A percentile compares a stretch with the other conserved stretches of the same genome.
Evolutionary conservation across 2,888 invertebrate genomes (phyloP).

Genomic region (Heterodera filipjevi): DNA sequence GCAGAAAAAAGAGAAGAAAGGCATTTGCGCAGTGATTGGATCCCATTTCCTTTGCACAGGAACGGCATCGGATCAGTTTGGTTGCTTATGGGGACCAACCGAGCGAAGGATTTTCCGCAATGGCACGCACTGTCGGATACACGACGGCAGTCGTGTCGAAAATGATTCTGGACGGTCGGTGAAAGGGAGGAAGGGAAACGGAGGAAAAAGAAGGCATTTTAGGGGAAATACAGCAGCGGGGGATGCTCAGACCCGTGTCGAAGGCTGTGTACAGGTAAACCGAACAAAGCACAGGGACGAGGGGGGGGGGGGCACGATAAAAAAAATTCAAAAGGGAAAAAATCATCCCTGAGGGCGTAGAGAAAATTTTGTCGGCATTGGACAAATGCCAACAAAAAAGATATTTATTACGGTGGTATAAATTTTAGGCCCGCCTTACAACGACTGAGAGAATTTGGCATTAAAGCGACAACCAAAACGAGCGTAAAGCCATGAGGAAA

Average conservation of each 20-base stretch:
- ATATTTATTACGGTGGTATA: no score
- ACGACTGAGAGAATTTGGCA: slow-evolving; percentile 73
- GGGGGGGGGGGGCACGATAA: neutral
- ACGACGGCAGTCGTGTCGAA: slow-evolving; percentile 93
- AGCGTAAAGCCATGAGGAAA: slow-evolving; percentile 11
- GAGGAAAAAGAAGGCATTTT: slow-evolving; percentile 44
- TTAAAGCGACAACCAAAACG: slow-evolving; percentile 52
- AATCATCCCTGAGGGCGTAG: no score
- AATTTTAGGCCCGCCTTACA: slow-evolving; percentile 77
- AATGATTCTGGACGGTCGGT: slow-evolving; percentile 89
- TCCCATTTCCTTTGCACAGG: slow-evolving; percentile 74
- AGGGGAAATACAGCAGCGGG: slow-evolving; percentile 95
- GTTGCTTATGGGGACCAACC: slow-evolving; percentile 80
- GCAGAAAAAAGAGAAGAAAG: slow-evolving; percentile 69
- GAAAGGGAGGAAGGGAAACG: neutral
- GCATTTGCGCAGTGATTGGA: slow-evolving; percentile 73
- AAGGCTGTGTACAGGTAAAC: slow-evolving; percentile 79
- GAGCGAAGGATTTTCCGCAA: slow-evolving; percentile 81
- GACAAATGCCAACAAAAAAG: neutral
- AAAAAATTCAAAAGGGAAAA: no score
- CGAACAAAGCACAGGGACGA: no score
- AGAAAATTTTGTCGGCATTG: no score
- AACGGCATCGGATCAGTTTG: slow-evolving; percentile 78
- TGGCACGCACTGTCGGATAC: slow-evolving; percentile 90
- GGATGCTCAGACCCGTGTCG: slow-evolving; percentile 87